phyloP scores from a whole-genome alignment of 2,797 vertebrate species.

The Lutjanus argentimaculatus region DNA sequence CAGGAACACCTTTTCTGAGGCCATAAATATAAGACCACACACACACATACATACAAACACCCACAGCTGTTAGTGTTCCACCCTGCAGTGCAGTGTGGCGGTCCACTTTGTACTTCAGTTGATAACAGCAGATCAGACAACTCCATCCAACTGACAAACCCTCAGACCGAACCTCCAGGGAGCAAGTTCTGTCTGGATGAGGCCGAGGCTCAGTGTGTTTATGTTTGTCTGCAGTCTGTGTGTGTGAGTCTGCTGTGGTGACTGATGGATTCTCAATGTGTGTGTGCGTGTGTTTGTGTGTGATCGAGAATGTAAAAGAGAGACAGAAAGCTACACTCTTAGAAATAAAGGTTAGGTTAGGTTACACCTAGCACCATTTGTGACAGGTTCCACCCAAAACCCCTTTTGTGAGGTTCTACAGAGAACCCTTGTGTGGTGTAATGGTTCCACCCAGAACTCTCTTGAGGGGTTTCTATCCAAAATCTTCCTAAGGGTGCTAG shows the following conservation, averaged over 20 bases:
- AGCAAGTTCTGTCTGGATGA: slow-evolving; percentile 36
- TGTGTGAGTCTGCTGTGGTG: slow-evolving; percentile 20
- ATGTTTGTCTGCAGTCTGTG: slow-evolving; percentile 35
- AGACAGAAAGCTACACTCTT: slow-evolving; percentile 10
- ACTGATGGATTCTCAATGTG: slow-evolving; percentile 40
- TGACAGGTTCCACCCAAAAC: too few species aligned
- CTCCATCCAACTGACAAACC: slow-evolving; percentile 46
- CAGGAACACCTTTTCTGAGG: slow-evolving; percentile 3
- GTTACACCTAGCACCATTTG: too few species aligned
- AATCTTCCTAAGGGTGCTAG: too few species aligned
- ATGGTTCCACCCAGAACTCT: too few species aligned
- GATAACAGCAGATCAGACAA: slow-evolving; percentile 59
- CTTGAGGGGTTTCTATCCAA: too few species aligned
- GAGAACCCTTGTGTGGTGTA: too few species aligned
- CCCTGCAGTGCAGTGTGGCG: slow-evolving; percentile 26
- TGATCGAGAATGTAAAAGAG: slow-evolving; percentile 6
- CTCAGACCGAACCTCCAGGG: slow-evolving; percentile 28
- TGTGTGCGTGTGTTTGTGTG: slow-evolving; percentile 13
- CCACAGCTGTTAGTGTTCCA: slow-evolving; percentile 18
- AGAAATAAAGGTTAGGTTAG: too few species aligned
- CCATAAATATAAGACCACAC: slow-evolving; percentile 31
- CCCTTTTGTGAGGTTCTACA: too few species aligned
- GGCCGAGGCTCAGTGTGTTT: slow-evolving; percentile 15
- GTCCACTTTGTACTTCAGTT: slow-evolving; percentile 40
- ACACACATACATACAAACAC: slow-evolving; percentile 10